These are phyloP conservation scores for Pogonomyrmex barbatus DNA, from an alignment of 1,140 invertebrate species.

Conservation along the genomic window DNA sequence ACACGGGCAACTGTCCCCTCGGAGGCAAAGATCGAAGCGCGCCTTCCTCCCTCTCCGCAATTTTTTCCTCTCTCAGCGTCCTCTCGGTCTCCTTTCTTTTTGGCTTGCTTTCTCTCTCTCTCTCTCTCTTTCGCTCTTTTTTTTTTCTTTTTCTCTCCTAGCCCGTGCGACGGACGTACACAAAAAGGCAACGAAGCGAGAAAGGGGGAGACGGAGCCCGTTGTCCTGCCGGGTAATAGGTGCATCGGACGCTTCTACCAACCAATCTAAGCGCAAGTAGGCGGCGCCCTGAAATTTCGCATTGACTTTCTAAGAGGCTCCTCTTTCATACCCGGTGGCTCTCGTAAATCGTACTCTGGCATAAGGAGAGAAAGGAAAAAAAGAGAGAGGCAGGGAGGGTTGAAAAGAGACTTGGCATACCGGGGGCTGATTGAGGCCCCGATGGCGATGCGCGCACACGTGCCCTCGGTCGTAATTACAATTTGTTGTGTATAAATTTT, in stretches of 20 bases:
- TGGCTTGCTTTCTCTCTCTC: not conserved
- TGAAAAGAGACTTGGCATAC: not conserved
- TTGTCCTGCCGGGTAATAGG: constrained; percentile 59
- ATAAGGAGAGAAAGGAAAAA: not conserved
- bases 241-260: constrained; percentile 47
- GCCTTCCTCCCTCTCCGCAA: constrained; percentile 12
- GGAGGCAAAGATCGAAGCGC: constrained; percentile 73
- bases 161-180: constrained; percentile 26
- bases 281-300: constrained; percentile 74
- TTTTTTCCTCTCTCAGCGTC: constrained; percentile 19
- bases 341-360: constrained; percentile 64
- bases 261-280: constrained; percentile 66
- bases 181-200: constrained; percentile 50
- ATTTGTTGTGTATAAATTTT: constrained; percentile 57
- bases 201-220: constrained; percentile 43
- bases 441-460: constrained; percentile 35
- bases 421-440: constrained; percentile 31
- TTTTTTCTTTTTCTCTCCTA: not conserved
- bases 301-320: constrained; percentile 67
- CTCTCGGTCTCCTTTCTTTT: not conserved
- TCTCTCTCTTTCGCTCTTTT: not conserved
- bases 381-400: not conserved
- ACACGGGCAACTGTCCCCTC: constrained; percentile 78
- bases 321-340: constrained; percentile 65
- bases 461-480: constrained; percentile 41